Evolutionary conservation across 1,140 invertebrate genomes (phyloP).

Genomic region (Halyomorpha halys): DNA sequence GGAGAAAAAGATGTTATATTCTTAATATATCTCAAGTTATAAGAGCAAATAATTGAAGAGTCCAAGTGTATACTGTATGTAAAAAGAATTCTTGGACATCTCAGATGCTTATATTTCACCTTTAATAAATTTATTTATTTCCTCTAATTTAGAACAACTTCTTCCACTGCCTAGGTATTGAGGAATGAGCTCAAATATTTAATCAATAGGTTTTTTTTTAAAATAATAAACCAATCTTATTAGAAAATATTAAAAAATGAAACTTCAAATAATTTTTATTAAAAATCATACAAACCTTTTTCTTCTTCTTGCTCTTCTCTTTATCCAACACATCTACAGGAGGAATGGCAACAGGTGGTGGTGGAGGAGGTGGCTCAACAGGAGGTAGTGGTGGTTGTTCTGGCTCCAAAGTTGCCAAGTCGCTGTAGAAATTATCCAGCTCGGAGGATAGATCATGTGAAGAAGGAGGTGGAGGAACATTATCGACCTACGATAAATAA

Average conservation of each 20-base stretch:
- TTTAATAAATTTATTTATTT: too few species aligned
- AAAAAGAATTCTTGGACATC: too few species aligned
- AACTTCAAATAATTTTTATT: neutral
- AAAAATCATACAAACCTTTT: conserved; percentile 37
- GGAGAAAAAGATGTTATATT: too few species aligned
- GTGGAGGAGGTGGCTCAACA: conserved; percentile 26
- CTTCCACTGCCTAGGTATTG: too few species aligned
- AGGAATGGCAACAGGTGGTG: conserved; percentile 20
- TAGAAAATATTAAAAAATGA: neutral
- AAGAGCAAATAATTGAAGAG: too few species aligned
- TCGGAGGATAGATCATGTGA: conserved; percentile 38
- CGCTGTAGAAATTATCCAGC: conserved; percentile 49
- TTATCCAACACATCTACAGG: conserved; percentile 29
- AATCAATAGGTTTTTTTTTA: neutral
- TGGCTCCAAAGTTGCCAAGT: conserved; percentile 45
- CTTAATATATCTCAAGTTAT: too few species aligned
- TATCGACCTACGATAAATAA: conserved; percentile 19
- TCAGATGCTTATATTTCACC: too few species aligned
- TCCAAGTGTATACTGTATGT: too few species aligned
- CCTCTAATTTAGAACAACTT: too few species aligned
- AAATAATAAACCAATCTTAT: neutral
- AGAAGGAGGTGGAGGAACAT: neutral
- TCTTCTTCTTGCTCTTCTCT: conserved; percentile 40
- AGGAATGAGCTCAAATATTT: too few species aligned
- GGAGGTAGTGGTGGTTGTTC: conserved; percentile 28